Conservation (phyloP, 2,797 vertebrate genomes). For the Setipinna tenuifilis region DNA sequence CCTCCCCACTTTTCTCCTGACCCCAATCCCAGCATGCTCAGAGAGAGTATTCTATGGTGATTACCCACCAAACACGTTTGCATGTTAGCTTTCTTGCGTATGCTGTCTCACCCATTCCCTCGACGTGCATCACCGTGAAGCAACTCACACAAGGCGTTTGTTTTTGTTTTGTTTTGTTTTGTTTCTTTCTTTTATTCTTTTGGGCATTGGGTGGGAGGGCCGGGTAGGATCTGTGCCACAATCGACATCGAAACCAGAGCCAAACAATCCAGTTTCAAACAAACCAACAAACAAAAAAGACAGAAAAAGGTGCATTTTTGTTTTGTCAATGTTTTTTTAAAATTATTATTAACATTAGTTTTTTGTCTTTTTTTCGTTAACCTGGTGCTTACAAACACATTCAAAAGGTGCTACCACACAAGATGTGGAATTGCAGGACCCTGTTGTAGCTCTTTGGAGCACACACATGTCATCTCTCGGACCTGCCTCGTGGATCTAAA, state of each 20-base stretch:
- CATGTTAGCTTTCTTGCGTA: slow-evolving; percentile 70
- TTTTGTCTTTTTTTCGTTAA: slow-evolving; percentile 61
- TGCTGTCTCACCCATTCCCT: slow-evolving; percentile 59
- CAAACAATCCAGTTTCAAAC: slow-evolving; percentile 62
- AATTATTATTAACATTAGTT: slow-evolving; percentile 44
- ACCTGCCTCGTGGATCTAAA: slow-evolving; percentile 62
- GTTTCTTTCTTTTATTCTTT: slow-evolving; percentile 54
- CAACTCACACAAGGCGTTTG: slow-evolving; percentile 66
- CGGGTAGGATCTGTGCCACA: slow-evolving; percentile 52
- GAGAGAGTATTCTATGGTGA: slow-evolving; percentile 70
- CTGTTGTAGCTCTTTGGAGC: slow-evolving; percentile 66
- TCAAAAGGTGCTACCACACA: slow-evolving; percentile 78
- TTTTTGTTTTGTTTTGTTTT: slow-evolving; percentile 43
- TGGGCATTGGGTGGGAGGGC: neutral
- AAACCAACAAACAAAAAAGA: slow-evolving; percentile 29
- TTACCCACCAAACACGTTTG: slow-evolving; percentile 65
- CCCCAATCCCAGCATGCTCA: slow-evolving; percentile 70
- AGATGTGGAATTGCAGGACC: slow-evolving; percentile 66
- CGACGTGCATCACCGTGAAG: slow-evolving; percentile 67
- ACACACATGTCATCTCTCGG: slow-evolving; percentile 68
- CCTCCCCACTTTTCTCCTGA: slow-evolving; percentile 39
- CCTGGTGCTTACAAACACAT: slow-evolving; percentile 80
- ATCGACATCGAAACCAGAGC: slow-evolving; percentile 59
- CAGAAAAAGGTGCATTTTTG: slow-evolving; percentile 65
- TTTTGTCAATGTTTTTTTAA: slow-evolving; percentile 21